Base-by-base conservation (phyloP, 2,113 vertebrate genomes). In the Romanogobio albipinnatus region DNA sequence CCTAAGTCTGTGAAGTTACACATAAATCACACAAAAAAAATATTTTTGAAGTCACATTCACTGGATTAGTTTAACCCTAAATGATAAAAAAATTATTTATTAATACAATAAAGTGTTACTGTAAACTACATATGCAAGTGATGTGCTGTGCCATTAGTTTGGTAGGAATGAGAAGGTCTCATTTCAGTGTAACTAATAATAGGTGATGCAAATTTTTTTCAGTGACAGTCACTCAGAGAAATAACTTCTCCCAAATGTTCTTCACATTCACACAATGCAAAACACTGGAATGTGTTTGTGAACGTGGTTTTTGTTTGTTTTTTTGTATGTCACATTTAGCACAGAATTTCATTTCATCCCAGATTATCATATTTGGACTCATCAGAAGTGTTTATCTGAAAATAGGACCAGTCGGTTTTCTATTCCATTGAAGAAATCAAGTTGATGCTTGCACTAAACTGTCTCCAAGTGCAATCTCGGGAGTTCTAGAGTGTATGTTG, bases 51-150 rank as follows among this genome's bases (percentile, higher is more conserved):
- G 45, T 64, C 33, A 26, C 26, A 61, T 43, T 51, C 43, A 68
- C 61, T 81, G 61, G 78, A 66, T 53, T 51, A 68, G 59, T 51
- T 66, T 19, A 81, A 61, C 56, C 36, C 36, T 43, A 26, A 76
- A 45, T 45, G 2, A 62, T 9, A 43, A 62, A 80, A 64, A 49
- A 81, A 66, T 14, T 33, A 68, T 81, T 39, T 66, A 81, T 68
- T n/a, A 26, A 78, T n/a, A 47, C 36, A 79, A 51, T 45, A 62
- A 49, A 17, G 49, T 43, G 53, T 49, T 36, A 73, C 61, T 64
- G 68, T 88, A 81, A 81, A 81, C 45, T 68, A 68, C 24, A 81
- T 81, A 81, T 81, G 78, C 78, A 81, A 81, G 78, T 49, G 6
- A 11, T 62, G 19, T 79, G 33, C 43, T 51, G 78, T 79, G 36